Evolutionary conservation across 2,797 vertebrate genomes (phyloP).

Genomic region (Echiichthys vipera): DNA sequence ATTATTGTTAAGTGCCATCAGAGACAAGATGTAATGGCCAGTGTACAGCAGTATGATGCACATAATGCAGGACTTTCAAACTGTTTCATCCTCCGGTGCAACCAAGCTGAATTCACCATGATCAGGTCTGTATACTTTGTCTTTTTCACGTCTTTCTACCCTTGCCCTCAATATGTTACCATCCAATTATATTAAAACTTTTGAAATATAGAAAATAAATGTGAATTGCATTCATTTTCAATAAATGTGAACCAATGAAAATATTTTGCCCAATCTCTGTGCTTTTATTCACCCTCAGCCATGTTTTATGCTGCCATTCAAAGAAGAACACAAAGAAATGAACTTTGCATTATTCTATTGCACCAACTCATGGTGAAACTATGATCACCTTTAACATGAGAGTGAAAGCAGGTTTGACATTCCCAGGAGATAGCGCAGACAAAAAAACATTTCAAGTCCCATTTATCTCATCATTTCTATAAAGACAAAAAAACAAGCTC

Average conservation of each 20-base stretch:
- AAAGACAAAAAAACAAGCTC: not conserved
- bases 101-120: not conserved
- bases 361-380: constrained; percentile 5
- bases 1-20: constrained; percentile 29
- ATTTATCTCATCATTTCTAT: constrained; percentile 4
- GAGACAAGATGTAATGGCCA: constrained; percentile 4
- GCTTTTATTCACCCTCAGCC: constrained; percentile 31
- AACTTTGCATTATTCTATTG: constrained; percentile 14
- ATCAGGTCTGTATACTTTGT: not conserved
- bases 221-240: not conserved
- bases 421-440: constrained; percentile 1
- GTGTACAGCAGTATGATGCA: constrained; percentile 1
- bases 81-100: constrained; percentile 1
- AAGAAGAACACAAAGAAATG: constrained; percentile 34
- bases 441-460: constrained; percentile 8
- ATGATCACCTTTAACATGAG: not conserved
- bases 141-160: not conserved
- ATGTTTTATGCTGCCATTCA: constrained; percentile 24
- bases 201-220: constrained; percentile 3
- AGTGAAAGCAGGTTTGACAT: constrained; percentile 31
- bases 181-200: not conserved
- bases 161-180: not conserved
- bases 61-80: constrained; percentile 6
- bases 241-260: too few species aligned
- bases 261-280: not conserved